A percentile compares a stretch with the other conserved stretches of the same genome.
Evolutionary conservation across 37 sponge, comb jelly and placozoan genomes (phyloP).

Genomic region (Mnemiopsis leidyi): DNA sequence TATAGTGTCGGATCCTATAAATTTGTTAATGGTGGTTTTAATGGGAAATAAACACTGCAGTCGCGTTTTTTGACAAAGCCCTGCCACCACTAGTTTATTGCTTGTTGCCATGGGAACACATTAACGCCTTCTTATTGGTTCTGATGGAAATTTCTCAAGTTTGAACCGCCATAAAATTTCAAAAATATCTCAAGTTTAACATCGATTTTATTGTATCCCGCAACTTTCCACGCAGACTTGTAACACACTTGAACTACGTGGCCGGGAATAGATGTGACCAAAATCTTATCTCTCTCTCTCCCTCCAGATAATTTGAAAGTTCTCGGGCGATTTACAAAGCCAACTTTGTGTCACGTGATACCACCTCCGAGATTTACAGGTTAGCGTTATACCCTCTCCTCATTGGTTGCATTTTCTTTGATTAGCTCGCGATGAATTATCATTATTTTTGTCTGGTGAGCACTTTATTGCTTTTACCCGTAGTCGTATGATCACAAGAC

Average conservation of each 20-base stretch:
- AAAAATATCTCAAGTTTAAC: neutral
- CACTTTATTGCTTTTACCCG: constrained; percentile 33
- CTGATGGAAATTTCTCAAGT: neutral
- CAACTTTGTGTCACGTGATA: neutral
- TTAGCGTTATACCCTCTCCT: neutral
- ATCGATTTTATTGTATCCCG: too few relatives aligned
- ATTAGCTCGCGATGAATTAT: constrained; percentile 28
- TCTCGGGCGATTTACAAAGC: neutral
- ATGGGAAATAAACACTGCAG: neutral
- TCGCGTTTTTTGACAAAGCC: constrained; percentile 43
- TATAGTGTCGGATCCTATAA: neutral
- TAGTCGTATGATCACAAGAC: neutral
- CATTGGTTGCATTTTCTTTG: constrained; percentile 19
- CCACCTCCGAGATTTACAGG: neutral
- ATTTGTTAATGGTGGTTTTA: neutral
- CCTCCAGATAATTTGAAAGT: neutral
- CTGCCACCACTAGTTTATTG: constrained; percentile 24
- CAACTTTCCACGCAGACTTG: too few relatives aligned
- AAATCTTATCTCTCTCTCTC: too few relatives aligned
- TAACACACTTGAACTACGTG: too few relatives aligned
- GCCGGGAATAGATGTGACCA: too few relatives aligned
- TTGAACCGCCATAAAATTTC: neutral
- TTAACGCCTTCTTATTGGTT: neutral
- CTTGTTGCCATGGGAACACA: constrained; percentile 41
- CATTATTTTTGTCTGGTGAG: neutral